phyloP scores from a whole-genome alignment of 2,113 vertebrate genomes.

The Anhinga rufa region DNA sequence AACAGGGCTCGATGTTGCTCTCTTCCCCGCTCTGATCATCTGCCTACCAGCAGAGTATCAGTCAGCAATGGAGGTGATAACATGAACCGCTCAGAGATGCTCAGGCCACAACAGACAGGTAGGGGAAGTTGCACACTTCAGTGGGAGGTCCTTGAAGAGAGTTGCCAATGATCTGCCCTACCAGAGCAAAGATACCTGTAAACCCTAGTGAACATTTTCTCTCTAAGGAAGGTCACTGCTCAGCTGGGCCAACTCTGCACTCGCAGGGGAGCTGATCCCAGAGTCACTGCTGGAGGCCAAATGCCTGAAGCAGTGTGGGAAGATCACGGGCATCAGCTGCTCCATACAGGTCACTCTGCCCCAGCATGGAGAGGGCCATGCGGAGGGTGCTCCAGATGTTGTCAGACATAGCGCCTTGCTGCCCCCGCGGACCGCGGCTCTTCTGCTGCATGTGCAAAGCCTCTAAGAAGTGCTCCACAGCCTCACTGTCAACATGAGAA shows the following conservation, averaged over 20 bases:
- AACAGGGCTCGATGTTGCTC: not conserved
- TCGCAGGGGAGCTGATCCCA: conserved; percentile 66
- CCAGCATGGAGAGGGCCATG: conserved; percentile 97
- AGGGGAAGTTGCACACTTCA: not conserved
- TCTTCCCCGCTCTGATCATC: not conserved
- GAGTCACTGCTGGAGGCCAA: conserved; percentile 85
- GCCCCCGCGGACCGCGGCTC: conserved; percentile 71
- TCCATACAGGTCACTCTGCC: conserved; percentile 90
- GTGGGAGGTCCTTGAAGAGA: not conserved
- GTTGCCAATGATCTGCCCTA: not conserved
- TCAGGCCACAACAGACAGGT: not conserved
- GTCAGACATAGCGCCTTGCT: conserved; percentile 87
- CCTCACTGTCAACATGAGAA: conserved; percentile 79
- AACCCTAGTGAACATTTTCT: not conserved
- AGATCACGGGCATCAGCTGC: conserved; percentile 90
- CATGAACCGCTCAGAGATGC: not conserved
- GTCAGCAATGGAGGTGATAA: not conserved
- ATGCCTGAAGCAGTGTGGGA: conserved; percentile 82
- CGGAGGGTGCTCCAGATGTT: conserved; percentile 99
- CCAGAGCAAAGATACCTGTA: not conserved
- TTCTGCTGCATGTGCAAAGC: conserved; percentile 91
- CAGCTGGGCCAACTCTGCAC: conserved; percentile 50
- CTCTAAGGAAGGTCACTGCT: conserved; percentile 37
- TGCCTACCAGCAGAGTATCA: not conserved
- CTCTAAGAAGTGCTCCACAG: conserved; percentile 97